Evolutionary conservation across 2,797 vertebrate species (phyloP).

Genomic region (Tauraco hartlaubi): DNA sequence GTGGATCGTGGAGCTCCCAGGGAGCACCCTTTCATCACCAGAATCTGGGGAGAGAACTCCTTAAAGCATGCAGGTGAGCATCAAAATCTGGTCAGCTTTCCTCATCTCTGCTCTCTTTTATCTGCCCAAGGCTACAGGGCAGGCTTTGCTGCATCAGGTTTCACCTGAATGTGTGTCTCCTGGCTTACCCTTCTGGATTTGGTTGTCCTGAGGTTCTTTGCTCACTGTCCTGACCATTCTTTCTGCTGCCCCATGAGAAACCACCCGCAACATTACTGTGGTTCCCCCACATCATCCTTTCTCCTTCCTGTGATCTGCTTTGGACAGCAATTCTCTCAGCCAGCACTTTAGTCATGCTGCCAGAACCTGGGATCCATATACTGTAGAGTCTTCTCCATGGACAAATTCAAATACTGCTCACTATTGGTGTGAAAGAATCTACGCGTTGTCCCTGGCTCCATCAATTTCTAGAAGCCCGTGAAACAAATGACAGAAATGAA

Average conservation of each 20-base stretch:
- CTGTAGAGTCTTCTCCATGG: background rate
- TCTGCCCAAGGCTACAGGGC: background rate
- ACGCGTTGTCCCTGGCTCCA: background rate
- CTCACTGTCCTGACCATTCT: background rate
- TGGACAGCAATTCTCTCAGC: background rate
- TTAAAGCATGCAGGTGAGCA: background rate
- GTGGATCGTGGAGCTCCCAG: background rate
- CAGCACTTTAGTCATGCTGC: background rate
- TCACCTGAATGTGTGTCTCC: background rate
- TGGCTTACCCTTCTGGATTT: background rate
- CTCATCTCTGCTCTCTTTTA: background rate
- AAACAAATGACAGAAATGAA: background rate
- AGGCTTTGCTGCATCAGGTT: background rate
- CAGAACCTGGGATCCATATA: background rate
- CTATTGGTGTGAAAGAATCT: background rate
- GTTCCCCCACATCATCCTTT: background rate
- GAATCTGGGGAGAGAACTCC: conserved; percentile 58
- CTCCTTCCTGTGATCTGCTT: background rate
- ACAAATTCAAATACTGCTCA: background rate
- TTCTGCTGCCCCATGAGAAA: background rate
- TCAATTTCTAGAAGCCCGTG: background rate
- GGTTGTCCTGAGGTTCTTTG: background rate
- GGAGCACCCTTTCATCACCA: conserved; percentile 17
- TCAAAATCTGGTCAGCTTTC: background rate
- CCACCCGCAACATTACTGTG: background rate